These are phyloP conservation scores for Chionoecetes opilio DNA, from an alignment of 1,140 invertebrate species.

Conservation along the genomic window DNA sequence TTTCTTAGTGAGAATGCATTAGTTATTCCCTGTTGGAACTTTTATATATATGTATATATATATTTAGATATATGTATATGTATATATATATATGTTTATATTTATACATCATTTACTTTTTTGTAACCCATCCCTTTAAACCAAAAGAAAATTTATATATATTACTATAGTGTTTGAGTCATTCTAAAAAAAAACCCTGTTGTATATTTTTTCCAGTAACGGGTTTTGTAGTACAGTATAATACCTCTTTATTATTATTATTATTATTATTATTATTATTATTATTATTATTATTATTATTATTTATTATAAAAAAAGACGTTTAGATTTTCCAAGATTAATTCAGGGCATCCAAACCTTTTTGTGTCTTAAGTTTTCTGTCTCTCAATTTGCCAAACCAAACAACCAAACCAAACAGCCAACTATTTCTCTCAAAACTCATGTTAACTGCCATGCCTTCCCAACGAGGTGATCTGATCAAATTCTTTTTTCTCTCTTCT, in stretches of 20 bases:
- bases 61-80: conserved; percentile 25
- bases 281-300: too few relatives aligned
- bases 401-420: conserved; percentile 54
- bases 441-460: conserved; percentile 68
- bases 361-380: conserved; percentile 77
- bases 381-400: conserved; percentile 66
- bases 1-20: conserved; percentile 74
- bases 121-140: conserved; percentile 53
- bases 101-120: conserved; percentile 47
- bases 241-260: too few relatives aligned
- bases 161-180: conserved; percentile 45
- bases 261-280: too few relatives aligned
- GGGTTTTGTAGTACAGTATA: conserved; percentile 28
- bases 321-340: conserved; percentile 40
- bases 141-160: conserved; percentile 16
- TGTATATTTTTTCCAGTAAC: conserved; percentile 43
- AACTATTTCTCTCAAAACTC: conserved; percentile 21
- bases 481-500: conserved; percentile 83
- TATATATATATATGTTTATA: conserved; percentile 37
- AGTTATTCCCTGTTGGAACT: conserved; percentile 74
- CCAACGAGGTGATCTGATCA: conserved; percentile 81
- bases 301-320: too few relatives aligned
- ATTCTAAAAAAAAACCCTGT: neutral
- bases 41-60: conserved; percentile 53
- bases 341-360: conserved; percentile 81